Conservation (phyloP, 2,113 vertebrate genomes). For the Muscicapa adusta region DNA sequence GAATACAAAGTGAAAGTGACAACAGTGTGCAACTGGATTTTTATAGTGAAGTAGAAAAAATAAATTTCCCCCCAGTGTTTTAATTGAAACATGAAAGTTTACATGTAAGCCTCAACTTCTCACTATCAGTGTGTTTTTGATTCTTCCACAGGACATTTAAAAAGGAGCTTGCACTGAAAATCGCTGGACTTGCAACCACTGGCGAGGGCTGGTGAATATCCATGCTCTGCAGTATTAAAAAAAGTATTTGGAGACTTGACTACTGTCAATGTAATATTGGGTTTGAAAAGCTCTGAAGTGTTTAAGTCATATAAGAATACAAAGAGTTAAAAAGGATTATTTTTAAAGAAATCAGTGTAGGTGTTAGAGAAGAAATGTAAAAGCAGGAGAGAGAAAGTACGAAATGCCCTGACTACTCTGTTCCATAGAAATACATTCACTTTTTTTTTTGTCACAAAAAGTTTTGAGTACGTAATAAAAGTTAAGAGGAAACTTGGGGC, state of each 20-base stretch:
- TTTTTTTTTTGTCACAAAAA: not conserved
- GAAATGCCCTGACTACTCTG: not conserved
- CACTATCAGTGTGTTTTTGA: not conserved
- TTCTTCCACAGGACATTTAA: not conserved
- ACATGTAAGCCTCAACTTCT: not conserved
- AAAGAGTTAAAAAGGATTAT: not conserved
- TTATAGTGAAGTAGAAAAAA: not conserved
- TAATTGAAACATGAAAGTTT: not conserved
- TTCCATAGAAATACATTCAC: not conserved
- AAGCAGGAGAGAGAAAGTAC: not conserved
- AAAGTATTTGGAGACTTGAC: not conserved
- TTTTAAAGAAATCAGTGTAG: not conserved
- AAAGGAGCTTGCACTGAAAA: not conserved
- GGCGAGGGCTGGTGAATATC: not conserved
- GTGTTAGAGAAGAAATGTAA: not conserved
- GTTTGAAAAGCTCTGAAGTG: not conserved
- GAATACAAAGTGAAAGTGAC: not conserved
- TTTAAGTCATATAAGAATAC: not conserved
- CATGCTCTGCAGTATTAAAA: not conserved
- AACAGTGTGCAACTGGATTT: not conserved
- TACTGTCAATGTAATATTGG: not conserved
- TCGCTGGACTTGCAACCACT: not conserved
- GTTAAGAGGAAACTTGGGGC: not conserved
- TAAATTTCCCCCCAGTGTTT: not conserved
- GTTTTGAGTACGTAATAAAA: not conserved